Evolutionary conservation across 2,797 vertebrate species (phyloP).

Genomic region (Brotula barbata): DNA sequence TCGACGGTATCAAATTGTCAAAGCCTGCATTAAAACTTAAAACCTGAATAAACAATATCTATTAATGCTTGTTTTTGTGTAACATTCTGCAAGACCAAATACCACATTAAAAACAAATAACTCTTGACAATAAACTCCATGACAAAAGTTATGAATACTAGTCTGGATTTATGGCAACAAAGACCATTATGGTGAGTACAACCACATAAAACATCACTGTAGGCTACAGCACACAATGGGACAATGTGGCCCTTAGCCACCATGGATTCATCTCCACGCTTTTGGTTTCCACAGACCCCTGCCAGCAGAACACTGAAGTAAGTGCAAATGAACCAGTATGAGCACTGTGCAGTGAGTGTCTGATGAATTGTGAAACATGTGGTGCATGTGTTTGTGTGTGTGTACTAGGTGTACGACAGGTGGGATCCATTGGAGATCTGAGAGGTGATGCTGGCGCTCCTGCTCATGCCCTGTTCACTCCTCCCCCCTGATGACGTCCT

Average conservation of each 20-base stretch:
- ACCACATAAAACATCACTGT: constrained; percentile 28
- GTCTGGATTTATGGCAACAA: constrained; percentile 54
- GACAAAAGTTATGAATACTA: constrained; percentile 12
- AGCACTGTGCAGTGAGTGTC: constrained; percentile 25
- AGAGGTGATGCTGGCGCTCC: constrained; percentile 98
- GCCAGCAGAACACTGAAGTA: constrained; percentile 29
- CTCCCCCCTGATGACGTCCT: constrained; percentile 96
- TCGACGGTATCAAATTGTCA: too few relatives aligned
- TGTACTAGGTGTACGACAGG: constrained; percentile 93
- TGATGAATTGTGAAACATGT: constrained; percentile 14
- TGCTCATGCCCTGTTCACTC: constrained; percentile 98
- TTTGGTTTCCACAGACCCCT: constrained; percentile 64
- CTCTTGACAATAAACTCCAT: constrained; percentile 14
- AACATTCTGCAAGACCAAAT: constrained; percentile 1
- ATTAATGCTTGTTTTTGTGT: not conserved
- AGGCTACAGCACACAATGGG: constrained; percentile 32
- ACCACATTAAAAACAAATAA: constrained; percentile 21
- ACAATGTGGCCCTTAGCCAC: constrained; percentile 18
- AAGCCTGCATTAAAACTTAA: constrained; percentile 2
- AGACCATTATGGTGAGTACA: constrained; percentile 40
- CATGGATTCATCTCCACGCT: constrained; percentile 28
- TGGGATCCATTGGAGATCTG: constrained; percentile 99
- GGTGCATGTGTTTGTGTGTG: constrained; percentile 24
- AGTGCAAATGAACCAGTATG: constrained; percentile 23
- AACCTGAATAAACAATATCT: too few relatives aligned